Conservation (phyloP, 1,140 invertebrate species). For the Monochamus saltuarius region DNA sequence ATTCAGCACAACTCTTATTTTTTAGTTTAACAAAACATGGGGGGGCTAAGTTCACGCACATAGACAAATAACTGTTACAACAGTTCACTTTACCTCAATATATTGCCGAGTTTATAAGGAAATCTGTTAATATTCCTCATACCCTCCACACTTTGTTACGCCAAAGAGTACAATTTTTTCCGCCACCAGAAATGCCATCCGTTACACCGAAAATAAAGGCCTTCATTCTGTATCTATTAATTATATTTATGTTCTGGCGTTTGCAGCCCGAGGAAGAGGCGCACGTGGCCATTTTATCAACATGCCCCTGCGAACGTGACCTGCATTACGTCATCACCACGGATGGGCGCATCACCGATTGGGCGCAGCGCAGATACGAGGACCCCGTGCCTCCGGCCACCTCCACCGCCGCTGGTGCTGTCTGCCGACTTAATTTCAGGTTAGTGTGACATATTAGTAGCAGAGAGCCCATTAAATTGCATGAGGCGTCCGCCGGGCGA, state of each 20-base stretch:
- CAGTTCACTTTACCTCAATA: too few relatives aligned
- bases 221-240: background rate
- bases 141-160: background rate
- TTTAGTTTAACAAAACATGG: too few relatives aligned
- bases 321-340: constrained; percentile 61
- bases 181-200: background rate
- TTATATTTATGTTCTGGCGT: constrained; percentile 1
- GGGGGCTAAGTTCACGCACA: too few relatives aligned
- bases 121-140: too few relatives aligned
- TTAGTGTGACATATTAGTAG: constrained; percentile 46
- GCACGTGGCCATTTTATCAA: constrained; percentile 61
- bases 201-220: constrained; percentile 1
- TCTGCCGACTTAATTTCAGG: constrained; percentile 65
- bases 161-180: background rate
- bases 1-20: too few relatives aligned
- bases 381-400: constrained; percentile 47
- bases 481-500: too few relatives aligned
- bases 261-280: constrained; percentile 61
- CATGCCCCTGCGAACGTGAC: constrained; percentile 62
- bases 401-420: constrained; percentile 49
- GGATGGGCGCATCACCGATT: constrained; percentile 61
- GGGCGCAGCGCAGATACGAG: constrained; percentile 54
- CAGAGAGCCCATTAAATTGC: too few relatives aligned
- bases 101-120: too few relatives aligned
- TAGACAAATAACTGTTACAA: too few relatives aligned